These are phyloP conservation scores for Acanthurus lineatus DNA, from an alignment of 2,797 vertebrate species.

Conservation along the genomic window DNA sequence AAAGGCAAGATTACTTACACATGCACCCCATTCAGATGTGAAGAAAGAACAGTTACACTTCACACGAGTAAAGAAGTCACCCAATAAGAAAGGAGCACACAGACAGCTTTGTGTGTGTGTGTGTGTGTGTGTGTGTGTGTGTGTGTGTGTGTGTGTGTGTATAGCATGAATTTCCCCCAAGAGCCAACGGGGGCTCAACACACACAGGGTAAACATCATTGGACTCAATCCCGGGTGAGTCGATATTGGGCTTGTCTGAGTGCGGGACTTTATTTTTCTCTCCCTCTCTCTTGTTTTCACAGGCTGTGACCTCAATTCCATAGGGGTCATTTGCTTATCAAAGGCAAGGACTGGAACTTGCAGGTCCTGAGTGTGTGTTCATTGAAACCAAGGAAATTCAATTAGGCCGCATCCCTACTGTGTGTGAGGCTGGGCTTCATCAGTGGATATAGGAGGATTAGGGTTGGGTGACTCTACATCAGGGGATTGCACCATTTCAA, in stretches of 20 bases:
- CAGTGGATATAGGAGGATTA: slow-evolving; percentile 84
- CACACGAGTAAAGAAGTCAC: slow-evolving; percentile 54
- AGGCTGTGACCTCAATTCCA: slow-evolving; percentile 92
- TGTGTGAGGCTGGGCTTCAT: slow-evolving; percentile 78
- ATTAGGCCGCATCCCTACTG: slow-evolving; percentile 85
- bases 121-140: slow-evolving; percentile 27
- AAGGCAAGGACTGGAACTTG: slow-evolving; percentile 86
- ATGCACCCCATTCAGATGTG: slow-evolving; percentile 60
- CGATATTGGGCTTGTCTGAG: slow-evolving; percentile 80
- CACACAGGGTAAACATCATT: slow-evolving; percentile 79
- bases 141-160: slow-evolving; percentile 16
- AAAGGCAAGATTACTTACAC: slow-evolving; percentile 70
- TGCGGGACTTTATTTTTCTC: slow-evolving; percentile 86
- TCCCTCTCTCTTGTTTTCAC: slow-evolving; percentile 88
- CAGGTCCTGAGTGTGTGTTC: slow-evolving; percentile 86
- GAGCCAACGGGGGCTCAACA: slow-evolving; percentile 73
- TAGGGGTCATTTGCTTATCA: slow-evolving; percentile 93
- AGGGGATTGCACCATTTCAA: slow-evolving; percentile 71
- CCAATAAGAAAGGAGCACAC: slow-evolving; percentile 28
- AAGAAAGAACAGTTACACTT: slow-evolving; percentile 34
- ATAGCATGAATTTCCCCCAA: slow-evolving; percentile 60
- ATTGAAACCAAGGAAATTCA: slow-evolving; percentile 92
- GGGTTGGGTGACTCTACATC: slow-evolving; percentile 77
- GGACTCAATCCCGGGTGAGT: slow-evolving; percentile 82
- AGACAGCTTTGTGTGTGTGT: slow-evolving; percentile 17